These are phyloP conservation scores for Asobara japonica DNA, from an alignment of 1,140 invertebrate genomes.

Conservation along the genomic window DNA sequence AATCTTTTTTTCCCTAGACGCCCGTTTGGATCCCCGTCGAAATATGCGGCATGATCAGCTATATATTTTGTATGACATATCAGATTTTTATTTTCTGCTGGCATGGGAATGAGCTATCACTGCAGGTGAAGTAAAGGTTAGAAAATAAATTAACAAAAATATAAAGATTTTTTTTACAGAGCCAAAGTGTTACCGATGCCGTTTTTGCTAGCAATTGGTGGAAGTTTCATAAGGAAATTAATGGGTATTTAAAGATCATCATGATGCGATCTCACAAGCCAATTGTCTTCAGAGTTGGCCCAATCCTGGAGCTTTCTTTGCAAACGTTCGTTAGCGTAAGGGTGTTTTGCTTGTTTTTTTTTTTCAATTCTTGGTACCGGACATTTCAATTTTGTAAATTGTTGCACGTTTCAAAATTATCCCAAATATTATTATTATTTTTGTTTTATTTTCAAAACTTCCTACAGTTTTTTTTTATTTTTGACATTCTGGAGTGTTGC, in stretches of 20 bases:
- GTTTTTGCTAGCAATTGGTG: conserved; percentile 66
- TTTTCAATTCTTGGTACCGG: no score
- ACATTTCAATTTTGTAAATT: no score
- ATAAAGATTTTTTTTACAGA: conserved; percentile 45
- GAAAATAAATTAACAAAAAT: background rate
- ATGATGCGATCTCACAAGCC: conserved; percentile 63
- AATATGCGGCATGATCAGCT: conserved; percentile 61
- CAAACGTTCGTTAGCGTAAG: conserved; percentile 31
- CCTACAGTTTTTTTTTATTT: no score
- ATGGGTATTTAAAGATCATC: conserved; percentile 58
- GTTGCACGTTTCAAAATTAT: no score
- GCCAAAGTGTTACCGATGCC: conserved; percentile 52
- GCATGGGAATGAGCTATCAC: conserved; percentile 65
- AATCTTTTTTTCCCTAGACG: conserved; percentile 37
- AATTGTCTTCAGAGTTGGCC: conserved; percentile 61
- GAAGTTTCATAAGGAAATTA: conserved; percentile 50
- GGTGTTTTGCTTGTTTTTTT: conserved; percentile 11
- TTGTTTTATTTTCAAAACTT: no score
- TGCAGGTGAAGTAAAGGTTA: conserved; percentile 56
- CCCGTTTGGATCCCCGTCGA: conserved; percentile 55
- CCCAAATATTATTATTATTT: no score
- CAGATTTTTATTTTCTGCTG: conserved; percentile 70
- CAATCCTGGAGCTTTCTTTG: conserved; percentile 62
- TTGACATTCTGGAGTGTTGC: no score
- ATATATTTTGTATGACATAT: conserved; percentile 65